Percentiles rank a stretch among this genome's conserved stretches.
phyloP scores from a whole-genome alignment of 1,140 invertebrate genomes.

The Camponotus floridanus region DNA sequence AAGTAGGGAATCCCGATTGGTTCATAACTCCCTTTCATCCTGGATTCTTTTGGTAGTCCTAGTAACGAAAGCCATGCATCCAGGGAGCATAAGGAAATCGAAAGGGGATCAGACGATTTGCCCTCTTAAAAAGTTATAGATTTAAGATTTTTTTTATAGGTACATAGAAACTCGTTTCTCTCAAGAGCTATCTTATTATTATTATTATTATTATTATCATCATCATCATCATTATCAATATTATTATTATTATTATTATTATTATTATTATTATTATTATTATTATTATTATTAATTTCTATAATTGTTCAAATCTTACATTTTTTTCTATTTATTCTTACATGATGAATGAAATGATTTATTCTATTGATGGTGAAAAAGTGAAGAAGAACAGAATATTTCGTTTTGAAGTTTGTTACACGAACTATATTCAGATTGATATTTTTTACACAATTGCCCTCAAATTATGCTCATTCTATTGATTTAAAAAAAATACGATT shows the following conservation, averaged over 20 bases:
- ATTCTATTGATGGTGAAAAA: background rate
- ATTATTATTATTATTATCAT: background rate
- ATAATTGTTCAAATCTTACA: background rate
- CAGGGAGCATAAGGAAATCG: constrained; percentile 20
- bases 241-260: background rate
- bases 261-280: background rate
- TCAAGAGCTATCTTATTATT: background rate
- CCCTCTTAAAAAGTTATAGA: constrained; percentile 27
- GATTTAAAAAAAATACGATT: constrained; percentile 19
- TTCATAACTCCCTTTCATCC: constrained; percentile 70
- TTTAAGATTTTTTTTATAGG: background rate
- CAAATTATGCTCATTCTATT: constrained; percentile 55
- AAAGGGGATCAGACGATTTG: constrained; percentile 17
- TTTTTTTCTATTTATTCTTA: background rate
- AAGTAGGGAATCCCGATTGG: constrained; percentile 64
- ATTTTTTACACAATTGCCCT: constrained; percentile 52
- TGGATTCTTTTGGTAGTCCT: constrained; percentile 61
- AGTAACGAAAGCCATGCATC: constrained; percentile 66
- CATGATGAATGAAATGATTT: background rate
- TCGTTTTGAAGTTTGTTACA: constrained; percentile 43
- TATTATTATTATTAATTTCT: constrained; percentile 19
- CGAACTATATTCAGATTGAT: constrained; percentile 35
- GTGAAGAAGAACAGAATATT: constrained; percentile 12
- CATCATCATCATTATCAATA: background rate
- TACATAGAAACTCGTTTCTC: background rate